A percentile compares a stretch with the other conserved stretches of the same genome.
phyloP scores from a whole-genome alignment of 2,888 invertebrate genomes.

The Bellardia bayeri region DNA sequence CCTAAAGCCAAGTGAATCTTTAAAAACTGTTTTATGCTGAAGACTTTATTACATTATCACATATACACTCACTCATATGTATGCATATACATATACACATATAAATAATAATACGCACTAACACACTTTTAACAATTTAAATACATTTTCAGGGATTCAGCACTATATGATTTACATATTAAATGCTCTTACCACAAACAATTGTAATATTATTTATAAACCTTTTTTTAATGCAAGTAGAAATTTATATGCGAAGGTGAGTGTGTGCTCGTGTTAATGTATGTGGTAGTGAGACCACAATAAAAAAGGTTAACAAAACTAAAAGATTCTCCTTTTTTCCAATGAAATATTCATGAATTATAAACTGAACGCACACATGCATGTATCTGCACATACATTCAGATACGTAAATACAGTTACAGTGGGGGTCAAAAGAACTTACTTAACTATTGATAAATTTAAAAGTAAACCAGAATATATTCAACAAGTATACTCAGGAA shows the following conservation, averaged over 20 bases:
- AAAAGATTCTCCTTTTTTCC: conserved; percentile 26
- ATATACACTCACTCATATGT: background rate
- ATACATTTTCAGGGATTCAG: conserved; percentile 19
- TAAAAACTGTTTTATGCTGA: conserved; percentile 19
- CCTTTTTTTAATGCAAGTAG: background rate
- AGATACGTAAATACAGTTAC: background rate
- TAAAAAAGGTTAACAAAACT: conserved; percentile 48
- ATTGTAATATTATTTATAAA: conserved; percentile 56
- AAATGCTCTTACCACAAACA: conserved; percentile 56
- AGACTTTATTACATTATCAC: conserved; percentile 26
- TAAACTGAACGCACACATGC: conserved; percentile 26
- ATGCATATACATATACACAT: background rate
- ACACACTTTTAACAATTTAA: background rate
- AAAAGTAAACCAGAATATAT: too few relatives aligned
- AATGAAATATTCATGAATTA: conserved; percentile 60
- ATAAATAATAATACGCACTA: background rate
- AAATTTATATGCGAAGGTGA: background rate
- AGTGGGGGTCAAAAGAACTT: background rate
- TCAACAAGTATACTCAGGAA: too few relatives aligned
- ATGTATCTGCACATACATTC: background rate
- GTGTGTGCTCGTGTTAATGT: background rate
- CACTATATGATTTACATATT: conserved; percentile 51
- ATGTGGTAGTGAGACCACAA: conserved; percentile 30
- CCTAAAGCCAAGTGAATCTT: conserved; percentile 6
- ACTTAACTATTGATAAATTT: too few relatives aligned